Conservation (phyloP, 2,888 invertebrate species). For the Caenorhabditis imperialis region DNA sequence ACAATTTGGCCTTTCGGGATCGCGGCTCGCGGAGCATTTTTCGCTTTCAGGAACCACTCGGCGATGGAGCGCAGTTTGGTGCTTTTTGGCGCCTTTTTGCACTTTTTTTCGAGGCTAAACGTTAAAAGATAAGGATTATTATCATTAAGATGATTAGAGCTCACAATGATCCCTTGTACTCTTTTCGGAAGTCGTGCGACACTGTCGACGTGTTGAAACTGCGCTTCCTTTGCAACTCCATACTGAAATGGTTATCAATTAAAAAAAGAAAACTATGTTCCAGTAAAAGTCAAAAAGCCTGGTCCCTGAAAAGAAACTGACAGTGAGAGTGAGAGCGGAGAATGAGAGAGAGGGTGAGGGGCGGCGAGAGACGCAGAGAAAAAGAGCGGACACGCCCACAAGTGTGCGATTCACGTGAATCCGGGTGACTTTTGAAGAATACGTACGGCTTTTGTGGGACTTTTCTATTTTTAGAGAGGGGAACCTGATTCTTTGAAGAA, state of each 20-base stretch:
- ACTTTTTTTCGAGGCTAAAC: conserved; percentile 60
- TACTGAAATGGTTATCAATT: no score
- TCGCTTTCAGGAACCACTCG: conserved; percentile 51
- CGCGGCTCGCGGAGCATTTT: conserved; percentile 7
- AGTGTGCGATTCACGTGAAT: background rate
- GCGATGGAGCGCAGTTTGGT: conserved; percentile 35
- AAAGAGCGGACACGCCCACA: background rate
- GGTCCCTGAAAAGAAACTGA: no score
- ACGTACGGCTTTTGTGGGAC: no score
- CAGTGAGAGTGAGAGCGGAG: background rate
- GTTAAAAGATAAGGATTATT: no score
- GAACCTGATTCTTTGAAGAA: no score
- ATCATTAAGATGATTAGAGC: no score
- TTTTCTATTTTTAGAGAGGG: no score
- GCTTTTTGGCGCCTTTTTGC: conserved; percentile 17
- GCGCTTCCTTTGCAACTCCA: conserved; percentile 50
- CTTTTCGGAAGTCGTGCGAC: conserved; percentile 58
- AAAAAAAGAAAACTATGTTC: no score
- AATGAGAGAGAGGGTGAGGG: no score
- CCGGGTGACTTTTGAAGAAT: no score
- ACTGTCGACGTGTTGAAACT: conserved; percentile 46
- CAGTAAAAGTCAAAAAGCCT: no score
- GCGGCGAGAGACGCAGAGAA: background rate
- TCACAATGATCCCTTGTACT: conserved; percentile 63
- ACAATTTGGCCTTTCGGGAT: conserved; percentile 7